A percentile compares a stretch with the other conserved stretches of the same genome.
Evolutionary conservation across 2,888 invertebrate genomes (phyloP).

Genomic region (Pachydiplax longipennis): DNA sequence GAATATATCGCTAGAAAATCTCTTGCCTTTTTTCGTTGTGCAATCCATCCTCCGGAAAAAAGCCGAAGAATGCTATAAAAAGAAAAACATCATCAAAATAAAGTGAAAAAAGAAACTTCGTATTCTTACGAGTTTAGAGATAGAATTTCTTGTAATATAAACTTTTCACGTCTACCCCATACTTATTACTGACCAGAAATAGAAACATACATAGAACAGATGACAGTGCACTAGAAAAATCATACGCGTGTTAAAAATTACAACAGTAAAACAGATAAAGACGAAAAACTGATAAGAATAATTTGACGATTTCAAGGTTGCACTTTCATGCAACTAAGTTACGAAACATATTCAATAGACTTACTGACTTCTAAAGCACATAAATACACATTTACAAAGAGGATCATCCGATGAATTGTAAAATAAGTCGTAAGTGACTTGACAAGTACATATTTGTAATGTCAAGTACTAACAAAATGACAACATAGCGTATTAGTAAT

Average conservation of each 20-base stretch:
- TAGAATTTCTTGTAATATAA: too few species aligned
- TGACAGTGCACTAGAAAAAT: background rate
- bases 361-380: background rate
- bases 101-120: background rate
- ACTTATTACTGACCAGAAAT: too few species aligned
- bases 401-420: background rate
- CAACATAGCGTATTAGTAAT: background rate
- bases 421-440: background rate
- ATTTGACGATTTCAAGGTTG: background rate
- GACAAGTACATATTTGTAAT: background rate
- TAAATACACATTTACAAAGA: background rate
- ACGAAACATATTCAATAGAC: background rate
- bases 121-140: too few species aligned
- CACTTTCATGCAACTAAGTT: slow-evolving; percentile 3
- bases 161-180: too few species aligned
- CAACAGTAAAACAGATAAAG: background rate
- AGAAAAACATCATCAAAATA: background rate
- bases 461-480: background rate
- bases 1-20: background rate
- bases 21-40: slow-evolving; percentile 19
- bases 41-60: slow-evolving; percentile 12
- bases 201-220: too few species aligned
- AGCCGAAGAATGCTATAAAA: slow-evolving; percentile 1
- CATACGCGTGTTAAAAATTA: background rate
- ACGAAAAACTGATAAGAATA: background rate